Base-by-base conservation (phyloP, 1,140 invertebrate genomes). In the Drosophila biarmipes region DNA sequence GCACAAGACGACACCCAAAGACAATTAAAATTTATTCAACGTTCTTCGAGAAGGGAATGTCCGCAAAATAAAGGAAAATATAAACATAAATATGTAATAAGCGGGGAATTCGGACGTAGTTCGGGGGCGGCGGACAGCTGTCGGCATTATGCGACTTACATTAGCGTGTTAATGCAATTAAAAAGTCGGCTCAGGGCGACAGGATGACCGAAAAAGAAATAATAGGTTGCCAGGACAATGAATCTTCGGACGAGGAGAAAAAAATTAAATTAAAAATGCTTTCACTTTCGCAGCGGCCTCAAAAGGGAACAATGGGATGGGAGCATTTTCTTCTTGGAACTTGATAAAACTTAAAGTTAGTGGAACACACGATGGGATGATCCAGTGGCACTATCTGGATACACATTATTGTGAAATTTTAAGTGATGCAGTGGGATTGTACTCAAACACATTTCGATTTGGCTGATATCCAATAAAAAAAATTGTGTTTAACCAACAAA, bases 21-120 rank as follows among this genome's bases (percentile, higher is more conserved):
- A 89, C 84, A 87, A 87, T 87, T 87, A 87, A 84, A 87, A 87
- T 87, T 89, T 87, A 87, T 87, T 87, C 79, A 84, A 69, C 73
- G 81, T 79, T 77, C 58, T 86, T 62, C 45, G 64, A 66, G 61
- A 21, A 42, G 61, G 15, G 59, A 53, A 37, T 51, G 58, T 35
- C 58, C 63, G 6, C 74, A 63, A 66, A 55, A 59, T 49, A 51
- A 56, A 38, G 56, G 45, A 73, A 81, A 61, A 80, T 74, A 87
- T 67, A 69, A 75, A 89, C 74, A 89, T 87, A 87, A 86, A 86
- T 86, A 82, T 78, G 74, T 82, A 87, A 87, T 81, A 82, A 87
- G 82, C 78, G 49, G 56, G 56, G 59, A 68, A 52, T 55, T 59
- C 45, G 48, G 49, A 37, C 15, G 59, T 63, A 58, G 61, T 15